Evolutionary conservation across 2,888 invertebrate genomes (phyloP).

Genomic region (Epicampocera succincta): DNA sequence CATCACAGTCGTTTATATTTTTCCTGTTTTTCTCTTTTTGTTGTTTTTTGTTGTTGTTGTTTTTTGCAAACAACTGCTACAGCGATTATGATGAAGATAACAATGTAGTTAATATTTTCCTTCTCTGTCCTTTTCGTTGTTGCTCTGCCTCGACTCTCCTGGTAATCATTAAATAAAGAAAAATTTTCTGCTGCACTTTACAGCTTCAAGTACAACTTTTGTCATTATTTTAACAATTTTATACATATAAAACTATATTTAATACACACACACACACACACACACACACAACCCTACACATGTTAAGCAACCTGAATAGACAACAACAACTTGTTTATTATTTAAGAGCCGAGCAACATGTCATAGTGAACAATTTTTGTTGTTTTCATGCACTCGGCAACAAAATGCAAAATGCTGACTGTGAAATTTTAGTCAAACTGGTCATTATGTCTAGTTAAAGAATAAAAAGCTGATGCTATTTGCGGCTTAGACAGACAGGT

Average conservation of each 20-base stretch:
- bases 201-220: constrained; percentile 60
- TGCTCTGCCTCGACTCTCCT: constrained; percentile 15
- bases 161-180: constrained; percentile 39
- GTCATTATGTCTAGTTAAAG: too few relatives aligned
- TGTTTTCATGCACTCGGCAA: too few relatives aligned
- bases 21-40: too few relatives aligned
- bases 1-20: constrained; percentile 10
- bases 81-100: constrained; percentile 48
- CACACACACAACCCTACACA: neutral
- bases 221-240: constrained; percentile 52
- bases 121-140: neutral
- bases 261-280: constrained; percentile 4
- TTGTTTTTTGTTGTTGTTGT: neutral
- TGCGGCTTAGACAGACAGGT: too few relatives aligned
- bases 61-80: constrained; percentile 14
- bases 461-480: too few relatives aligned
- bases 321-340: too few relatives aligned
- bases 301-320: neutral
- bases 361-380: too few relatives aligned
- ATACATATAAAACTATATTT: constrained; percentile 13
- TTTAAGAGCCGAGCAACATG: too few relatives aligned
- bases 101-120: constrained; percentile 19
- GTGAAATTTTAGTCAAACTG: too few relatives aligned
- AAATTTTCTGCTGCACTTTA: constrained; percentile 54
- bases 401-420: too few relatives aligned